Evolutionary conservation across 1,140 invertebrate genomes (phyloP).

Genomic region (Brachionus sp.): DNA sequence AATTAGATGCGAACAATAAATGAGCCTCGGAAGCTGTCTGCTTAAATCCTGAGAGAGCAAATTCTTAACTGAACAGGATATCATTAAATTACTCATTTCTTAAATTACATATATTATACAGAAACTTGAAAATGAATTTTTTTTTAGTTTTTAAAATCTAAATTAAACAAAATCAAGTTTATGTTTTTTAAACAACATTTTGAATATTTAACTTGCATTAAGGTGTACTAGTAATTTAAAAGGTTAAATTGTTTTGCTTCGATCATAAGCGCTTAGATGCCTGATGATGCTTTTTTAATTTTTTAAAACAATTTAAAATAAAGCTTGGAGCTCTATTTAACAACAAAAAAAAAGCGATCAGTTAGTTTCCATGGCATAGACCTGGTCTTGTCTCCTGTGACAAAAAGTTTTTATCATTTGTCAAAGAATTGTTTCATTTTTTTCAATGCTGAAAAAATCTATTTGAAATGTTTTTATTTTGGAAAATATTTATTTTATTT

Average conservation of each 20-base stretch:
- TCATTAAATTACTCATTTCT: neutral
- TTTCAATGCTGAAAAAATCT: neutral
- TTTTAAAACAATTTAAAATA: neutral
- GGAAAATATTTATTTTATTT: neutral
- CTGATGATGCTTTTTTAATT: neutral
- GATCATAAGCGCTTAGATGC: neutral
- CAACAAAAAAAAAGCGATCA: neutral
- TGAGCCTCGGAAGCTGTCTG: neutral
- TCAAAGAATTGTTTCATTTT: neutral
- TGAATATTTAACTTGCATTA: neutral
- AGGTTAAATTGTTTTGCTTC: neutral
- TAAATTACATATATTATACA: neutral
- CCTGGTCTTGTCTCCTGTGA: neutral
- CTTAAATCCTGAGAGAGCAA: neutral
- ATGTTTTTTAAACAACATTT: neutral
- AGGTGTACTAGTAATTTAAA: neutral
- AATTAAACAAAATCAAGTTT: slow-evolving; percentile 11
- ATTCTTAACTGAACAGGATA: neutral
- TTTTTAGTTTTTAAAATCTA: neutral
- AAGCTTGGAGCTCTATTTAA: neutral
- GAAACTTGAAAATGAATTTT: neutral
- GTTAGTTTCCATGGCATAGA: neutral
- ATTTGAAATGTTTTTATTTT: neutral
- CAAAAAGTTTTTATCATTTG: neutral
- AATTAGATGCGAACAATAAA: neutral